Evolutionary conservation across 30 jellyfish, hydroid and myxozoan species (phyloP), one percentile per base, ranked within the genome.

Genomic region (Turritopsis dohrnii): DNA sequence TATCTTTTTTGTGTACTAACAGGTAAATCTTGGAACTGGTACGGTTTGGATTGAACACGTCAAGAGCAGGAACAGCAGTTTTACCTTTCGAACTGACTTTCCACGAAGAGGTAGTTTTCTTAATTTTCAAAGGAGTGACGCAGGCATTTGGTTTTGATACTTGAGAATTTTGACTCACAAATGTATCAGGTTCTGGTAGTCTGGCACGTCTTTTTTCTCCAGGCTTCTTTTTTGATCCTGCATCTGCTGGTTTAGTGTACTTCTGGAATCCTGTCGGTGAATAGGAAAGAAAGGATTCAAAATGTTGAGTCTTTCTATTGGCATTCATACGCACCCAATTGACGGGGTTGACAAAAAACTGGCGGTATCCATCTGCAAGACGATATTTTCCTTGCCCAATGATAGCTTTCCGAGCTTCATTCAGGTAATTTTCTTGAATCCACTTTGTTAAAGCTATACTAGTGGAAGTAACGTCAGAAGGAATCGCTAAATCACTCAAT

Each of bases 1-100:
- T 73, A 83, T 72, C 90, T 29, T 84, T 84, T 73, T 66, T 53
- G 89, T 84, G 90, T 65, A 84, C 90, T 73, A 84, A 82, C 82
- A 66, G 7, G 66, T 73, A 30, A 52, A 28, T 18, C 53, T 82
- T 84, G 73, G 54, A 75, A 75, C 1, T 74, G 27, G 83, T 26
- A 4, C 83, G 71, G 83, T 74, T 29, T 74, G 83, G 83, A 29
- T 74, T 74, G 53, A 74, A 74, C 27, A 29, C 65, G 41, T 74
- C 73, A 74, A 74, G 27, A 24, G 53, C 60, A 24, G 28, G 77
- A 23, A 69, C 30, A 69, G 77, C 77, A 69, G 77, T 7, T 27
- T 69, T 69, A 69, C 3, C 30, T 69, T 69, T 69, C 17, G 77
- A 23, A 69, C 77, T 69, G 77, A 69, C 77, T 69, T 69, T 1